Evolutionary conservation across 1,140 invertebrate genomes (phyloP), one percentile per base, ranked within the genome.

Genomic region (Mesaphorura yosii): DNA sequence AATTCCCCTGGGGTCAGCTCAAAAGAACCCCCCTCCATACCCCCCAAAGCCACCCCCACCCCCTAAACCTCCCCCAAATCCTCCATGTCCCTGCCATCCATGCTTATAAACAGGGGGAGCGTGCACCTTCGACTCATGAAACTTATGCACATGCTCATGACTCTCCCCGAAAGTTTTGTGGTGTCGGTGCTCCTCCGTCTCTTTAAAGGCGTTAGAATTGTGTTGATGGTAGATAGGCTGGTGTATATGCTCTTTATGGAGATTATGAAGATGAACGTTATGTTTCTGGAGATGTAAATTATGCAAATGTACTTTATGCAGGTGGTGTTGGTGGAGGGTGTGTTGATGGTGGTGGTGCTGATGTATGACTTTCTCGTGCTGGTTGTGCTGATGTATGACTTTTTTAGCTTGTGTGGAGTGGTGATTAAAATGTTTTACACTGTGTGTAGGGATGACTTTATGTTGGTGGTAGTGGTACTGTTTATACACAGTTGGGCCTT

Each of bases 301-400:
- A 27, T 50, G 48, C 22, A 50, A 38, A 23, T 50, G 34, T 25
- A 50, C 48, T 29, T 50, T 50, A 38, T 50, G 48, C 22, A 39
- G 29, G 23, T 50, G 48, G 20, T 50, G 48, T 38, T 38, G 27
- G 22, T 50, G 48, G 20, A 50, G 31, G 34, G 40, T 25, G 48
- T 50, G 48, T 26, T 50, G n/a, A 19, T 50, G 48, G 19, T 50
- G 31, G 23, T 50, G 48, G 22, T 50, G 48, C 34, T 50, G 20
- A 25, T 50, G 48, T 19, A 50, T 25, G n/a, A 50, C 29, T 25
- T 50, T 38, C 20, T 50, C 19, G 6, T 37, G 20, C 27, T 50
- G 48, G 40, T 50, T 31, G 20, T 50, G 48, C 14, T 50, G 29
- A 38, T 50, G 48, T 19, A 50, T 50, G 22, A 50, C 40, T 20